These are phyloP conservation scores for Halichondria panicea DNA, from an alignment of 37 sponge, comb jelly and placozoan genomes.

Conservation along the genomic window DNA sequence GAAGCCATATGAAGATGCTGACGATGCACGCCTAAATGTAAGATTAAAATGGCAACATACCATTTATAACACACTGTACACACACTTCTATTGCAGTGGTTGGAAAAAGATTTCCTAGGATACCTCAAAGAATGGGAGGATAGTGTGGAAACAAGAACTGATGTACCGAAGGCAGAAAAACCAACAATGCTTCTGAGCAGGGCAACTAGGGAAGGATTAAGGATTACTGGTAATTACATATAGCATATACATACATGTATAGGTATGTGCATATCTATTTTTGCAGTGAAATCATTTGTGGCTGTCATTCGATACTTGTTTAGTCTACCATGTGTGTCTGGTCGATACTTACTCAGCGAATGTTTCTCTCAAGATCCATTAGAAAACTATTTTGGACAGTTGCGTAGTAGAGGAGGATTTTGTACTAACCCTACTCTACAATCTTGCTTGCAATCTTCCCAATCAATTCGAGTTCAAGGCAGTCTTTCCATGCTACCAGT, in stretches of 20 bases:
- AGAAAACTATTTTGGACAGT: constrained; percentile 39
- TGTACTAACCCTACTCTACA: constrained; percentile 34
- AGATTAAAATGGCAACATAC: no score
- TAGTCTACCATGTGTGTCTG: background rate
- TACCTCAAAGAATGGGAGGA: constrained; percentile 31
- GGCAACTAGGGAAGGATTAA: constrained; percentile 6
- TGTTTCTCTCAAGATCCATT: constrained; percentile 22
- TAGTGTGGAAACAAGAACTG: background rate
- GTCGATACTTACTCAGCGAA: constrained; percentile 13
- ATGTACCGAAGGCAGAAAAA: constrained; percentile 1
- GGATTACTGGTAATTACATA: constrained; percentile 17
- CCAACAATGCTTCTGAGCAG: constrained; percentile 7
- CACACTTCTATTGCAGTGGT: no score
- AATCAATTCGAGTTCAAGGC: constrained; percentile 11
- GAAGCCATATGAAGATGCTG: no score
- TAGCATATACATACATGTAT: background rate
- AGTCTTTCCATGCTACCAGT: constrained; percentile 1
- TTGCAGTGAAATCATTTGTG: constrained; percentile 28
- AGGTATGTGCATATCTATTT: no score
- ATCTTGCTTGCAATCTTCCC: constrained; percentile 16
- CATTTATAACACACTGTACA: no score
- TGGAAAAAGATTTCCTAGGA: constrained; percentile 26
- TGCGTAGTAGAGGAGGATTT: constrained; percentile 12
- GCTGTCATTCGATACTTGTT: constrained; percentile 10
- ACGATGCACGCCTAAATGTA: no score